Percentiles rank a stretch among this genome's conserved stretches.
Evolutionary conservation across 2,888 invertebrate species (phyloP).

Genomic region (Drosophila planitibia): DNA sequence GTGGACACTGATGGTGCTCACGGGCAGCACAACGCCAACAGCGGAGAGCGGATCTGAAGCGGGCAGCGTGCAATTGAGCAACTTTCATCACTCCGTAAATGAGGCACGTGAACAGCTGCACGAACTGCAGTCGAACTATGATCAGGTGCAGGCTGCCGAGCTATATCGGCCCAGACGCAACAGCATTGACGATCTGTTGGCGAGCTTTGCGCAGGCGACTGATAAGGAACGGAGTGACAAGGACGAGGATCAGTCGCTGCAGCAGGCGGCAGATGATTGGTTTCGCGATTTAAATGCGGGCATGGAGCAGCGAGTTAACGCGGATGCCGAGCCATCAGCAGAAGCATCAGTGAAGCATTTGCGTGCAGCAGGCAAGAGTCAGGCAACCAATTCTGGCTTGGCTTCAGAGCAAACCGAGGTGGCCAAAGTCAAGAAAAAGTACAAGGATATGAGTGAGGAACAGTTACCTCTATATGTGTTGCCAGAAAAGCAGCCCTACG

Average conservation of each 20-base stretch:
- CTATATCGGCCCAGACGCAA: slow-evolving; percentile 59
- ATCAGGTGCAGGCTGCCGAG: slow-evolving; percentile 29
- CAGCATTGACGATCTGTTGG: slow-evolving; percentile 71
- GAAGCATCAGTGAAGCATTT: slow-evolving; percentile 18
- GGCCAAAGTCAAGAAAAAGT: slow-evolving; percentile 61
- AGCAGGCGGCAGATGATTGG: slow-evolving; percentile 69
- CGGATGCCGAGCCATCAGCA: not conserved
- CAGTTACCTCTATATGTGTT: not conserved
- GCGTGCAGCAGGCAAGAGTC: not conserved
- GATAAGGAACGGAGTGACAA: slow-evolving; percentile 17
- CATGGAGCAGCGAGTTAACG: not conserved
- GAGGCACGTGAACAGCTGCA: slow-evolving; percentile 56
- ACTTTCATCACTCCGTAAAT: slow-evolving; percentile 63
- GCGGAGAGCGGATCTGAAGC: not conserved
- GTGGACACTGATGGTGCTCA: slow-evolving; percentile 66
- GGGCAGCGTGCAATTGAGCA: slow-evolving; percentile 52
- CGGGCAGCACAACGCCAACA: slow-evolving; percentile 13
- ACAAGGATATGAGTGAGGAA: slow-evolving; percentile 32
- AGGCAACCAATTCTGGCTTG: slow-evolving; percentile 21
- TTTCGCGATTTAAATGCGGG: slow-evolving; percentile 56
- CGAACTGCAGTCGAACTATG: slow-evolving; percentile 40
- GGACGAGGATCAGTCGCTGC: slow-evolving; percentile 43
- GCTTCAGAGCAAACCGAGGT: slow-evolving; percentile 54
- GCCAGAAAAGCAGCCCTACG: not conserved
- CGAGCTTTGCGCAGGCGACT: slow-evolving; percentile 49